A percentile compares a stretch with the other conserved stretches of the same genome.
Conservation (phyloP, 2,113 vertebrate species). For the Tachysurus vachellii region DNA sequence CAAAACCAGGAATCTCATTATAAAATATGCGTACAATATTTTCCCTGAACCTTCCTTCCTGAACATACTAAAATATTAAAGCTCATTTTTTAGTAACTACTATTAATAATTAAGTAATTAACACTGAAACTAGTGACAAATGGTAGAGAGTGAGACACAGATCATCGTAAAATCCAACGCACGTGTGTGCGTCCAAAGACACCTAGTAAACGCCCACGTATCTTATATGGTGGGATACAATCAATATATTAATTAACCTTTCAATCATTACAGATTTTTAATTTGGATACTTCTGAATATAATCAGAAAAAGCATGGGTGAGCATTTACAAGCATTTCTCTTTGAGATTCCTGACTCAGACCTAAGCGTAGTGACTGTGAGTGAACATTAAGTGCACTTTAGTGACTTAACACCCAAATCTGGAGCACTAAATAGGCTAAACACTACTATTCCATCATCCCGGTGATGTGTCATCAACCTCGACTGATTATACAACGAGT, state of each 20-base stretch:
- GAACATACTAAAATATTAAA: neutral
- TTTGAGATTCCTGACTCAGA: neutral
- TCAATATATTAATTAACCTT: neutral
- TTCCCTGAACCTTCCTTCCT: neutral
- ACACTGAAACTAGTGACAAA: neutral
- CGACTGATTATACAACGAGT: neutral
- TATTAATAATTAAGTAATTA: neutral
- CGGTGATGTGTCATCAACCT: neutral
- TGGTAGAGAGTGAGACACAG: neutral
- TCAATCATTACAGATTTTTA: neutral
- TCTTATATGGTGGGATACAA: neutral
- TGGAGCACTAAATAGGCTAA: too few species aligned
- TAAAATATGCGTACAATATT: neutral
- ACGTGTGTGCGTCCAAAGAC: neutral
- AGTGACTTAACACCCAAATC: neutral
- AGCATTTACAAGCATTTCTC: neutral
- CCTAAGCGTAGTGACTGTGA: neutral
- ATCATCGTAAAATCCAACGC: neutral
- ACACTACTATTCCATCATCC: neutral
- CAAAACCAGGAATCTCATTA: neutral
- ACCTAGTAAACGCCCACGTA: neutral
- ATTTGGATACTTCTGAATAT: neutral
- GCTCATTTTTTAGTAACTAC: neutral
- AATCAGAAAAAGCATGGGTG: neutral
- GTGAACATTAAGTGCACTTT: neutral